Base-by-base conservation (phyloP, 1,140 invertebrate genomes). In the Phthorimaea operculella region DNA sequence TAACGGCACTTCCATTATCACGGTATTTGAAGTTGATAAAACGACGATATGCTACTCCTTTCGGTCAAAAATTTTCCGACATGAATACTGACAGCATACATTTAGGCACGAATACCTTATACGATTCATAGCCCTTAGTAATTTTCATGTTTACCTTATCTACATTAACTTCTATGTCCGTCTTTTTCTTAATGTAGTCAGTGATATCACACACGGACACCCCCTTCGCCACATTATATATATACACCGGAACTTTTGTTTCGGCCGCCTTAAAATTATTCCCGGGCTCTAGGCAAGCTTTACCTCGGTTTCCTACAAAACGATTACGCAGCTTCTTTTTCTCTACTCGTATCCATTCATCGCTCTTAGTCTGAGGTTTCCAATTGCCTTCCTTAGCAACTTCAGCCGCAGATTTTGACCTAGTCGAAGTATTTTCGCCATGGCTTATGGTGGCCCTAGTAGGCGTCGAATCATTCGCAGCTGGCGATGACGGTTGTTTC, bases 181-280 rank as follows among this genome's bases (percentile, higher is more conserved):
- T 9, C 33, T 55, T 55, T 3, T 34, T 49, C 33, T 21, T 34
- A 17, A 55, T 49, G 36, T 55, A 55, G 16, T n/a, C 34, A 12
- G 5, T 12, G 7, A 55, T 49, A 21, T 55, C 54, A 17, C 15
- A 14, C 45, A 18, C 45, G 14, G 54, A 36, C 21, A 39, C 14
- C 12, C 28, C 54, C 44, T 55, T 55, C 28, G 54, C 28, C 12
- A 55, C 54, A 34, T 55, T 49, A 21, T 48, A 55, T 34, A 55
- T 49, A 55, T 49, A 55, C 7, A 49, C 4, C 2, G 54, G 54
- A 12, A 36, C 11, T 17, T 48, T 49, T 4, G 18, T 11, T 33
- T 55, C 54, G 0, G 54, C 54, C 11, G 54, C 54, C 15, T 33
- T 49, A 21, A 55, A 55, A 34, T 55, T 55, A 4, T 15, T 16